Conservation (phyloP, 2,888 invertebrate genomes). For the Brachynemurus nebulosus region DNA sequence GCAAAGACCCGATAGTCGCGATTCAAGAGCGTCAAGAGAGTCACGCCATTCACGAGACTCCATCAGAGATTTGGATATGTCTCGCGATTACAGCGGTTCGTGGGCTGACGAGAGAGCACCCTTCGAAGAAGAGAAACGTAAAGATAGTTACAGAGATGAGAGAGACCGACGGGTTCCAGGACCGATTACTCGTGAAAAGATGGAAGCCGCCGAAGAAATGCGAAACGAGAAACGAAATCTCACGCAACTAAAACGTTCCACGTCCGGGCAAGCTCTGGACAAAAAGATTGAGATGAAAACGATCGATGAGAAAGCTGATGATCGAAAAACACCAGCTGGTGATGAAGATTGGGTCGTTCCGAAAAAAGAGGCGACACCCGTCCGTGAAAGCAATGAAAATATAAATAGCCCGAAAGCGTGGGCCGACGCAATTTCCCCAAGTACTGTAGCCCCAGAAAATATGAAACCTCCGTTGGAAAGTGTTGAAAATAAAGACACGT, state of each 20-base stretch:
- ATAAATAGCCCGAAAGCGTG: slow-evolving; percentile 29
- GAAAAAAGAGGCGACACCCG: slow-evolving; percentile 13
- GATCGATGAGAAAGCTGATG: slow-evolving; percentile 18
- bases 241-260: slow-evolving; percentile 35
- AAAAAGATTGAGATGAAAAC: slow-evolving; percentile 22
- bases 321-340: slow-evolving; percentile 16
- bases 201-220: slow-evolving; percentile 43
- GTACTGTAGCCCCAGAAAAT: slow-evolving; percentile 28
- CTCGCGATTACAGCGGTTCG: slow-evolving; percentile 26
- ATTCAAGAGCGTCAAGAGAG: slow-evolving; percentile 40
- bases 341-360: slow-evolving; percentile 19
- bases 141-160: slow-evolving; percentile 25
- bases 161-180: slow-evolving; percentile 38
- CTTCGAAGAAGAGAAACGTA: slow-evolving; percentile 28
- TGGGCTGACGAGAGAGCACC: slow-evolving; percentile 35
- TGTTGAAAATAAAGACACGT: slow-evolving; percentile 29
- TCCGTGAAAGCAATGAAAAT: slow-evolving; percentile 16
- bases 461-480: slow-evolving; percentile 27
- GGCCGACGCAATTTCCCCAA: slow-evolving; percentile 30
- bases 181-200: slow-evolving; percentile 43
- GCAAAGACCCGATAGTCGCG: slow-evolving; percentile 42
- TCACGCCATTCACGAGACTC: slow-evolving; percentile 34
- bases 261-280: slow-evolving; percentile 23
- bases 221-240: slow-evolving; percentile 35
- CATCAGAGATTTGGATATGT: slow-evolving; percentile 34